Evolutionary conservation across 2,797 vertebrate genomes (phyloP).

Genomic region (Phataginus tricuspis): DNA sequence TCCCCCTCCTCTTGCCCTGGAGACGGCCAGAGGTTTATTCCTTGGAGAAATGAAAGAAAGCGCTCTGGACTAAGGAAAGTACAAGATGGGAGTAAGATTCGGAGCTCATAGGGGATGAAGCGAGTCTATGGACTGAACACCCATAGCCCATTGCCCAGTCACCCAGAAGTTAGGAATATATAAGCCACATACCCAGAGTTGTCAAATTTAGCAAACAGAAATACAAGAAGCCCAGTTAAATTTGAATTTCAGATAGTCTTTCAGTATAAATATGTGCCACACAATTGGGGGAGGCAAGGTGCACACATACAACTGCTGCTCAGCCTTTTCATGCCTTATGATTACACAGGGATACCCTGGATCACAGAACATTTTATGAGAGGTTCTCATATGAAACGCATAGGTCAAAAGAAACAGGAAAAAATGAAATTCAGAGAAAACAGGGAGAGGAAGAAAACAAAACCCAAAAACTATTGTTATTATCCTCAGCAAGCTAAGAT

Average conservation of each 20-base stretch:
- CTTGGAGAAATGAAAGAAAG: background rate
- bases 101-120: background rate
- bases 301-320: background rate
- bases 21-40: background rate
- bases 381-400: slow-evolving; percentile 8
- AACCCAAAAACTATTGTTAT: background rate
- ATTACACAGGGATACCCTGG: background rate
- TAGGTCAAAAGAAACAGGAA: background rate
- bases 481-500: background rate
- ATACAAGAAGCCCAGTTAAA: background rate
- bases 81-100: background rate
- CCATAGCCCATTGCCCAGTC: background rate
- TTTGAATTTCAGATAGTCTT: background rate
- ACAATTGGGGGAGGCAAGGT: background rate
- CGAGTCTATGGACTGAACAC: background rate
- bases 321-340: background rate
- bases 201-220: background rate
- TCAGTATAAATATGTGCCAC: background rate
- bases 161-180: background rate
- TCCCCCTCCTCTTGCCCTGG: background rate
- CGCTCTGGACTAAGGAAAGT: background rate
- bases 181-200: background rate
- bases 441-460: background rate
- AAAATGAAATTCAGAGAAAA: background rate
- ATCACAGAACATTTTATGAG: slow-evolving; percentile 28